Evolutionary conservation across 2,797 vertebrate species (phyloP).

Genomic region (Setipinna tenuifilis): DNA sequence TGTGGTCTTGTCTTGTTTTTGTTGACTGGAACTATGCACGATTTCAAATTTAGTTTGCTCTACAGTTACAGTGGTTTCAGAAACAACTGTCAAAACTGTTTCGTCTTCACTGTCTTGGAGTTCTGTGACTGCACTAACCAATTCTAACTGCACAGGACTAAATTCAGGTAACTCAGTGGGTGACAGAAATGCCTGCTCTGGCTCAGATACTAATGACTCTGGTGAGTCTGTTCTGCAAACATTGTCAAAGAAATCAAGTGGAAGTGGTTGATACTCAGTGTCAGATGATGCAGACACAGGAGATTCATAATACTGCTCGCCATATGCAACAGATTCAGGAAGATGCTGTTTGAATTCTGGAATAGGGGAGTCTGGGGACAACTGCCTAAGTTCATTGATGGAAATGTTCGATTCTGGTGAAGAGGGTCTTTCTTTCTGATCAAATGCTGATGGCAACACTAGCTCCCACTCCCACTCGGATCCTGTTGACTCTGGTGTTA

Average conservation of each 20-base stretch:
- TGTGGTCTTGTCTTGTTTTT: background rate
- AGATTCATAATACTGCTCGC: constrained; percentile 42
- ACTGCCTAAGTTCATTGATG: constrained; percentile 45
- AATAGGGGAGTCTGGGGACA: constrained; percentile 65
- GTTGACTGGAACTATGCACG: background rate
- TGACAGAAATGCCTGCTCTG: background rate
- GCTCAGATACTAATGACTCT: constrained; percentile 33
- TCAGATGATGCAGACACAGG: constrained; percentile 34
- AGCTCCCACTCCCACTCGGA: constrained; percentile 46
- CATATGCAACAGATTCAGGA: constrained; percentile 34
- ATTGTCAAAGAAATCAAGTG: constrained; percentile 42
- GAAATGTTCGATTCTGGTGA: constrained; percentile 54
- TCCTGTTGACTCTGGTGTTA: constrained; percentile 41
- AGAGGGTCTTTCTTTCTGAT: constrained; percentile 40
- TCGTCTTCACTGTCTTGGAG: background rate
- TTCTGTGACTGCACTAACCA: background rate
- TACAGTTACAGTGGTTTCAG: background rate
- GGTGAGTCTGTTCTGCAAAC: constrained; percentile 48
- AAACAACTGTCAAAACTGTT: background rate
- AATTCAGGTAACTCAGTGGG: background rate
- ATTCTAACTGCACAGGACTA: background rate
- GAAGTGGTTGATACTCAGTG: constrained; percentile 49
- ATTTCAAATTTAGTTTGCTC: background rate
- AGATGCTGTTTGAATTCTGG: constrained; percentile 57
- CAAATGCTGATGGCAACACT: constrained; percentile 34